Evolutionary conservation across 2,797 vertebrate species (phyloP), one percentile per base, ranked within the genome.

Genomic region (Epinephelus awoara): DNA sequence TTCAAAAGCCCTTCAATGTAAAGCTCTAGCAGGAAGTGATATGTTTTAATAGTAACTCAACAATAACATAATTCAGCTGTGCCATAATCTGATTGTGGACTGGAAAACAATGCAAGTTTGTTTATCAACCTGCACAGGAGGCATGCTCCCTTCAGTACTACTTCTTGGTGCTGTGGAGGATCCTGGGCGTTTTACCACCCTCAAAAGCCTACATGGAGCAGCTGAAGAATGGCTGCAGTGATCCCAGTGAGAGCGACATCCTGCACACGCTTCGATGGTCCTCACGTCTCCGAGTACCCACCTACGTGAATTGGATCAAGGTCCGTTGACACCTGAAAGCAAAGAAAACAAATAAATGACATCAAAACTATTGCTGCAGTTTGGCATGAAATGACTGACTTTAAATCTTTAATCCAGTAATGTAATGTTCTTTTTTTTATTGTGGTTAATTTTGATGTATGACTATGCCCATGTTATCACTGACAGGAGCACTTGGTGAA

Each of bases 141-240:
- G 98, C 98, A 49, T 99, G 98, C 88, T 98, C 98, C 7, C 96
- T 99, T 77, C 98, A 99, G 68, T 99, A 99, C 93, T 98, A 98
- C 85, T 99, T 99, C 90, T 83, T 99, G 89, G 96, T 99, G 49
- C 94, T 99, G 49, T 99, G 98, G 98, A 95, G 97, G 76, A 97
- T 99, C 75, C 91, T 99, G 34, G 98, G 98, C 0, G 96, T 98
- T 77, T 92, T 99, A 62, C 98, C 98, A 19, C 98, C 98, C 0
- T 99, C 98, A 5, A 97, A 97, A 85, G 95, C 81, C 68, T 99
- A 97, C 89, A 93, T 99, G 88, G 98, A 98, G 81, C 97, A 98
- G 75, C 89, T 99, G 80, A 97, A 97, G 63, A 92, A 67, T 10
- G 97, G 96, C 71, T 94, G 95, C 5, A 96, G 95, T 0, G 97